phyloP scores from a whole-genome alignment of 2,113 vertebrate species.

The Petroica traversi region DNA sequence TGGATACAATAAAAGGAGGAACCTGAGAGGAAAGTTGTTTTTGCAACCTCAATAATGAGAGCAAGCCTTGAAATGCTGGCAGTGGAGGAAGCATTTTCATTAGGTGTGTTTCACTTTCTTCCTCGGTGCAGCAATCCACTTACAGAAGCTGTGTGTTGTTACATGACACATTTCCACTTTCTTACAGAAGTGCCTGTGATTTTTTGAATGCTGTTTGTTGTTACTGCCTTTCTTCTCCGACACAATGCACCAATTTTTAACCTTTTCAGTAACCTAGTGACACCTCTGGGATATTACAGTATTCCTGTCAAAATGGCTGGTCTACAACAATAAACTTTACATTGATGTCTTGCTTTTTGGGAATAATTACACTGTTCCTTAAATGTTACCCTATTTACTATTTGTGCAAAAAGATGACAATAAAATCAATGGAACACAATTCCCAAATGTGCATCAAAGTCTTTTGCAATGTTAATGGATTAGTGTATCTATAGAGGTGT shows the following conservation, averaged over 20 bases:
- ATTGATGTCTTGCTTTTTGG: slow-evolving; percentile 81
- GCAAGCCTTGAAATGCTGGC: not conserved
- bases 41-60: slow-evolving; percentile 30
- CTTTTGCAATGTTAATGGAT: slow-evolving; percentile 73
- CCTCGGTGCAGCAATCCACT: not conserved
- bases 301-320: slow-evolving; percentile 70
- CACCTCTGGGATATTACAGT: slow-evolving; percentile 57
- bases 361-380: slow-evolving; percentile 78
- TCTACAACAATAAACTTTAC: slow-evolving; percentile 75
- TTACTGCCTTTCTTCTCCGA: slow-evolving; percentile 11
- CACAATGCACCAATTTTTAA: slow-evolving; percentile 53
- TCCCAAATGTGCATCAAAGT: slow-evolving; percentile 71
- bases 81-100: not conserved
- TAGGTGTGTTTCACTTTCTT: slow-evolving; percentile 23
- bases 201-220: slow-evolving; percentile 47
- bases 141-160: slow-evolving; percentile 13
- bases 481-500: slow-evolving; percentile 3
- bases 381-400: slow-evolving; percentile 79
- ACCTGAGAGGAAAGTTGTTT: slow-evolving; percentile 12
- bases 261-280: slow-evolving; percentile 67
- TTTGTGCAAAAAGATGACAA: slow-evolving; percentile 79
- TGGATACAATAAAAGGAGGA: not conserved
- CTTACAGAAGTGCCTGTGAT: slow-evolving; percentile 18
- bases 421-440: slow-evolving; percentile 77
- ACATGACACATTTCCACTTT: slow-evolving; percentile 47